These are phyloP conservation scores for Acrocera orbiculus DNA, from an alignment of 2,888 invertebrate genomes.

Conservation along the genomic window DNA sequence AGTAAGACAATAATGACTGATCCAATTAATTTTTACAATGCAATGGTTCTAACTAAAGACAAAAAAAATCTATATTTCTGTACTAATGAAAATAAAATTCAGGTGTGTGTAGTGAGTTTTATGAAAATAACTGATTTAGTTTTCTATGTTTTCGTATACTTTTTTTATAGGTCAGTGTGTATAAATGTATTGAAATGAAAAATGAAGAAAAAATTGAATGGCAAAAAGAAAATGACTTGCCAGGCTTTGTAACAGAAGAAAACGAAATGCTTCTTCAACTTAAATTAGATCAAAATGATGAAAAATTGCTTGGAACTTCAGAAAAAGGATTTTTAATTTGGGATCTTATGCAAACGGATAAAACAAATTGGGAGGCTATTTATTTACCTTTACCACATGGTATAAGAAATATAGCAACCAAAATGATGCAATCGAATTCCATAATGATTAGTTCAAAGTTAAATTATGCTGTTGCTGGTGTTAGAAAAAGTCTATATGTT, in stretches of 20 bases:
- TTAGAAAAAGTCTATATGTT: conserved; percentile 85
- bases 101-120: conserved; percentile 23
- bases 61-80: conserved; percentile 53
- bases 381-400: conserved; percentile 64
- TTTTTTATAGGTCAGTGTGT: conserved; percentile 17
- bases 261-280: conserved; percentile 64
- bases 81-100: conserved; percentile 42
- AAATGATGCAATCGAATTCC: conserved; percentile 77
- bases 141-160: not conserved
- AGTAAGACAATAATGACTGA: conserved; percentile 21
- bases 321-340: conserved; percentile 72
- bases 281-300: conserved; percentile 65
- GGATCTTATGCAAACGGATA: conserved; percentile 44
- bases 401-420: conserved; percentile 81
- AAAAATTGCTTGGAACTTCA: conserved; percentile 63
- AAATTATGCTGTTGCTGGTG: conserved; percentile 88
- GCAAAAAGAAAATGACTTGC: conserved; percentile 42
- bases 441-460: conserved; percentile 81
- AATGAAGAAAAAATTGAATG: conserved; percentile 30
- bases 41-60: conserved; percentile 48
- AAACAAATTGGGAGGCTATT: conserved; percentile 37
- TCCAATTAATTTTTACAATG: conserved; percentile 28
- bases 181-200: conserved; percentile 18
- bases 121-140: not conserved
- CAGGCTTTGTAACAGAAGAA: conserved; percentile 49